These are phyloP conservation scores for Nymphalis io DNA, from an alignment of 1,140 invertebrate species.

Conservation along the genomic window DNA sequence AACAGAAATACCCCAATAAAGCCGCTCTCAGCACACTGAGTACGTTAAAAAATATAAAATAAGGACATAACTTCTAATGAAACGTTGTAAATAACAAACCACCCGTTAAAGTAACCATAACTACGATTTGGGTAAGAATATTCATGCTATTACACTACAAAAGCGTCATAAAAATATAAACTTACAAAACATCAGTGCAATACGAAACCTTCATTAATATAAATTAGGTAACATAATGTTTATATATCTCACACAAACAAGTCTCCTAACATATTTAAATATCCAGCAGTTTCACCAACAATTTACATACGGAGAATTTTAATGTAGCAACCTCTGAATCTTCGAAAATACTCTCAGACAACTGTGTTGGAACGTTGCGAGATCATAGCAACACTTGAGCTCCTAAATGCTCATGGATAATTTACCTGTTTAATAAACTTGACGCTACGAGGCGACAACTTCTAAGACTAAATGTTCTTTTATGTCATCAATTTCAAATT, in stretches of 20 bases:
- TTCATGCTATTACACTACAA: background rate
- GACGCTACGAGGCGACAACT: background rate
- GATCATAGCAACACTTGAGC: conserved; percentile 27
- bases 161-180: conserved; percentile 1
- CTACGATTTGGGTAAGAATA: background rate
- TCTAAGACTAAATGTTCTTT: background rate
- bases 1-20: too few species aligned
- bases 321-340: conserved; percentile 22
- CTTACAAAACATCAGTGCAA: background rate
- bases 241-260: background rate
- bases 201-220: conserved; percentile 1
- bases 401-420: conserved; percentile 34
- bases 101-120: too few species aligned
- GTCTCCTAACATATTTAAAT: background rate
- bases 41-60: too few species aligned
- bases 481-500: background rate
- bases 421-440: conserved; percentile 32
- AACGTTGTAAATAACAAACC: too few species aligned
- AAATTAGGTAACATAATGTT: background rate
- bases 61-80: too few species aligned
- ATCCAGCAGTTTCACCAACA: conserved; percentile 2
- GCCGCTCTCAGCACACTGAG: too few species aligned
- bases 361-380: conserved; percentile 32
- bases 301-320: conserved; percentile 32
- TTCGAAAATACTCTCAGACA: conserved; percentile 20